phyloP scores from a whole-genome alignment of 1,140 invertebrate species.

The Cecropterus lyciades region DNA sequence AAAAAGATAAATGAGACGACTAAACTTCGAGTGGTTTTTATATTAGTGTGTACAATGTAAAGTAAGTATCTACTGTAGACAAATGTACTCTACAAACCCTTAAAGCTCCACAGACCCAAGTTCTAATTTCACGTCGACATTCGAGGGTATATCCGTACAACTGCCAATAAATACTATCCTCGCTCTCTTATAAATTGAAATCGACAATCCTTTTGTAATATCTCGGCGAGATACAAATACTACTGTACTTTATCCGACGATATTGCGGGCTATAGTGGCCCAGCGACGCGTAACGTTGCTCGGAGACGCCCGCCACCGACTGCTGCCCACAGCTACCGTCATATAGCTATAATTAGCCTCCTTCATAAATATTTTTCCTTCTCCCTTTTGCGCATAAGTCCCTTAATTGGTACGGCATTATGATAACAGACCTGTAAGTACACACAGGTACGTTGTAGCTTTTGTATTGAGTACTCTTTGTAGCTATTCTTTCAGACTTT shows the following conservation, averaged over 20 bases:
- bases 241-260: slow-evolving; percentile 29
- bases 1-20: not conserved
- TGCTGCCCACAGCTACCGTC: slow-evolving; percentile 44
- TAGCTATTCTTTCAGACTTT: too few relatives aligned
- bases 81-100: slow-evolving; percentile 26
- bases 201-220: slow-evolving; percentile 38
- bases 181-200: slow-evolving; percentile 36
- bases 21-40: not conserved
- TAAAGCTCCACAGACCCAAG: slow-evolving; percentile 20
- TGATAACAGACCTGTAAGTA: too few relatives aligned
- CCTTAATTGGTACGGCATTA: slow-evolving; percentile 18
- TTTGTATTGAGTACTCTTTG: too few relatives aligned
- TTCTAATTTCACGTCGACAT: slow-evolving; percentile 34
- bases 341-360: slow-evolving; percentile 22
- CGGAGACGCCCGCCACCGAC: slow-evolving; percentile 47
- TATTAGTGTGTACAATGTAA: not conserved
- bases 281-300: slow-evolving; percentile 46
- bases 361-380: slow-evolving; percentile 37
- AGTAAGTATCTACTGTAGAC: not conserved
- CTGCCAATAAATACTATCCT: slow-evolving; percentile 36
- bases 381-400: slow-evolving; percentile 54
- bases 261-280: slow-evolving; percentile 32
- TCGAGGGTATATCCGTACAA: slow-evolving; percentile 32
- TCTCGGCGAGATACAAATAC: slow-evolving; percentile 33
- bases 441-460: too few relatives aligned